phyloP scores from a whole-genome alignment of 2,113 vertebrate genomes.

The Cyprinus carpio region DNA sequence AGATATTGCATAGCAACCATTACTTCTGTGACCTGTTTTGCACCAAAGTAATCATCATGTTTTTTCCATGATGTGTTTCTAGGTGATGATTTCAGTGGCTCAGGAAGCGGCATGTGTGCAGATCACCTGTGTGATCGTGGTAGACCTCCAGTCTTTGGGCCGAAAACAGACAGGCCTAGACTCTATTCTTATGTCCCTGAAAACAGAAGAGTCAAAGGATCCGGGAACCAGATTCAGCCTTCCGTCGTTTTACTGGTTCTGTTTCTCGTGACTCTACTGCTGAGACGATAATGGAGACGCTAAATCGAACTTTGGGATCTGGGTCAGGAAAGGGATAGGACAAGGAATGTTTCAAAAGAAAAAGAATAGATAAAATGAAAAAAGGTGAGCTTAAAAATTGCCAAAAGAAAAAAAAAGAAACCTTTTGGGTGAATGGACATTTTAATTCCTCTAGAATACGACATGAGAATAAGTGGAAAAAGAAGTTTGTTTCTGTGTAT shows the following conservation, averaged over 20 bases:
- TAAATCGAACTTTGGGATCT: conserved; percentile 38
- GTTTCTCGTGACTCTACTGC: conserved; percentile 68
- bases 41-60: background rate
- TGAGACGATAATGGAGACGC: conserved; percentile 82
- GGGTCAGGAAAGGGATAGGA: background rate
- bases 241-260: conserved; percentile 71
- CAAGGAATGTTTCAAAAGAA: conserved; percentile 2
- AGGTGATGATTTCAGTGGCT: conserved; percentile 94
- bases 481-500: conserved; percentile 27
- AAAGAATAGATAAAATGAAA: background rate
- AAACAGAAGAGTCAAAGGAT: conserved; percentile 72
- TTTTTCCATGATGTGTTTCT: background rate
- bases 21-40: background rate
- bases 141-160: conserved; percentile 56
- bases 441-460: conserved; percentile 41
- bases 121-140: conserved; percentile 75
- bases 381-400: conserved; percentile 37
- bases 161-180: conserved; percentile 73
- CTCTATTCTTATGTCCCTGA: conserved; percentile 78
- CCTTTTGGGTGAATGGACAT: conserved; percentile 40
- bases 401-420: conserved; percentile 43
- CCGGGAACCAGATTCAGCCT: conserved; percentile 55
- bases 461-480: background rate
- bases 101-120: conserved; percentile 87
- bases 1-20: background rate